Percentiles rank a stretch among this genome's conserved stretches.
Conservation (phyloP, 2,888 invertebrate species). For the Copidosoma aretas region DNA sequence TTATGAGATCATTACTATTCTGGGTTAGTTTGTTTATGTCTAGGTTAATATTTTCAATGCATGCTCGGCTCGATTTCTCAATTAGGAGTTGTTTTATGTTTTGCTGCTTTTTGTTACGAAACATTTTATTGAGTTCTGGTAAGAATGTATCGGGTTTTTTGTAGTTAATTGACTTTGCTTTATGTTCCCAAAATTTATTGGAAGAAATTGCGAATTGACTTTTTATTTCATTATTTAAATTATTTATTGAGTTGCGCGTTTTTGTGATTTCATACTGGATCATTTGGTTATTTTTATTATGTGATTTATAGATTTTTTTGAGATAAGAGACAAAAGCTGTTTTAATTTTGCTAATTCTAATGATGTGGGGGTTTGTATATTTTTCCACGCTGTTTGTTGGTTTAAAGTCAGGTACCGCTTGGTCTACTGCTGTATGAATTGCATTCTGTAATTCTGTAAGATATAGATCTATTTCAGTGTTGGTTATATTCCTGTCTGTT, state of each 20-base stretch:
- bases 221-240: not conserved
- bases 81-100: no score
- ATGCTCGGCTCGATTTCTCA: not conserved
- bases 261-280: not conserved
- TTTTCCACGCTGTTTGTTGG: not conserved
- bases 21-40: not conserved
- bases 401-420: not conserved
- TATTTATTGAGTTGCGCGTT: not conserved
- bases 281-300: not conserved
- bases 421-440: not conserved
- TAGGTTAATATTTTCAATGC: not conserved
- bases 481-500: no score
- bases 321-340: not conserved
- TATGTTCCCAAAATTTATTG: not conserved
- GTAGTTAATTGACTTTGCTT: not conserved
- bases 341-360: not conserved
- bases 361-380: not conserved
- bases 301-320: not conserved
- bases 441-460: not conserved
- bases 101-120: not conserved
- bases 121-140: not conserved
- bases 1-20: not conserved
- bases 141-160: not conserved
- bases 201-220: not conserved
- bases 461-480: not conserved